Evolutionary conservation across 2,113 vertebrate genomes (phyloP), one percentile per base, ranked within the genome.

Genomic region (Ceuthmochares aereus): DNA sequence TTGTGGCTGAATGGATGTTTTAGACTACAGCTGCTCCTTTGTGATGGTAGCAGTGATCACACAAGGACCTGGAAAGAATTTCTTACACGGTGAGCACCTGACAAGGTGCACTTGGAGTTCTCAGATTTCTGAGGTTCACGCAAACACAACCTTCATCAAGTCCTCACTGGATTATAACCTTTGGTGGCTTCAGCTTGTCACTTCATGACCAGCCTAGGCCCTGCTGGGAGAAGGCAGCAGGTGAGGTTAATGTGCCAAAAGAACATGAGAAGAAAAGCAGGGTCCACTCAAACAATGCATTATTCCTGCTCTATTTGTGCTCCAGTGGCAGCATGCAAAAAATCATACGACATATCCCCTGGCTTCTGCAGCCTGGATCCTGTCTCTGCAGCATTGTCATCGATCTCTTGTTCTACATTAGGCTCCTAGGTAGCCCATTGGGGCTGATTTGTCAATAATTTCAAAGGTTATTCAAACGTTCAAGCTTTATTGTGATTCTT

Each of bases 381-480:
- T 91, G 77, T 94, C 73, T 96, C 84, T 80, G 80, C 79, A 96
- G 84, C 62, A 43, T 89, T 82, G 79, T 15, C 95, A 95, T 92
- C 27, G 95, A 96, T 95, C 95, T 81, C 82, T 51, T n/a, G 89
- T 70, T 92, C 91, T 84, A 47, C 55, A 56, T 85, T 45, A 92
- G 90, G 84, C 93, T 96, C 84, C 37, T 58, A 64, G 80, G 78
- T 78, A 91, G 89, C 64, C 91, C 75, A n/a, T 40, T 49, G 95
- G 80, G 95, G 69, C 32, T 0, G 6, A 37, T 79, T 95, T 93
- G 87, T 93, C 92, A 89, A 96, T 91, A 96, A 83, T 93, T 97
- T 95, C 94, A 95, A 97, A 97, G 96, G 94, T 96, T 95, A 96
- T 96, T 85, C 94, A 95, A 93, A 93, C 68, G 8, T 92, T 93